These are phyloP conservation scores for Emmelina monodactyla DNA, from an alignment of 2,888 invertebrate genomes.

Conservation along the genomic window DNA sequence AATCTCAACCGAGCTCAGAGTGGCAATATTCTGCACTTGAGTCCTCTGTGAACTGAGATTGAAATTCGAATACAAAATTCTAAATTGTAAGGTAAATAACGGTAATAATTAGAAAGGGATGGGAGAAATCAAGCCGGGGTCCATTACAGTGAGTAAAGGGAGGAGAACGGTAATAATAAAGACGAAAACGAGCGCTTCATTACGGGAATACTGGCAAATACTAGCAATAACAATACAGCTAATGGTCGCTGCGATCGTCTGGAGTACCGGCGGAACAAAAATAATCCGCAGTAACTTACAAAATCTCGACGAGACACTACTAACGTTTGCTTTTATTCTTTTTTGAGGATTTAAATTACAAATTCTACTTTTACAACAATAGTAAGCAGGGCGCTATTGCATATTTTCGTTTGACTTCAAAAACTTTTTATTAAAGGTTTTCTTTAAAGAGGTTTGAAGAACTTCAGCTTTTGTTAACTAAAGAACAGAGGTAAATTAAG, in stretches of 20 bases:
- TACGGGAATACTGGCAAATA: constrained; percentile 58
- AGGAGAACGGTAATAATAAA: constrained; percentile 50
- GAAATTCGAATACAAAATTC: constrained; percentile 24
- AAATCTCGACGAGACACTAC: constrained; percentile 17
- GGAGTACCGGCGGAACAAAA: constrained; percentile 44
- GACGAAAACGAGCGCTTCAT: constrained; percentile 61
- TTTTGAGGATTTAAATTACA: too few relatives aligned
- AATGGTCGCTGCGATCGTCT: constrained; percentile 53
- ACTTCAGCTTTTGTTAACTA: too few relatives aligned
- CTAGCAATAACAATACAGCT: constrained; percentile 61
- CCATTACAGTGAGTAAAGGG: constrained; percentile 44
- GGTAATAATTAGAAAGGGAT: constrained; percentile 29
- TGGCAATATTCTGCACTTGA: constrained; percentile 9
- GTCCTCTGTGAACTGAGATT: constrained; percentile 11
- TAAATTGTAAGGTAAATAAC: constrained; percentile 23
- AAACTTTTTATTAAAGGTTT: too few relatives aligned
- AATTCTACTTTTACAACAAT: too few relatives aligned
- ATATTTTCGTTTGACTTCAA: too few relatives aligned
- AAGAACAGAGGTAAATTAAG: too few relatives aligned
- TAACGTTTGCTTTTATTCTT: constrained; percentile 11
- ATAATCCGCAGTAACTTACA: constrained; percentile 32
- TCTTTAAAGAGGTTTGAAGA: too few relatives aligned
- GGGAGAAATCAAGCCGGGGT: constrained; percentile 44
- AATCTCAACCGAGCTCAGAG: constrained; percentile 22
- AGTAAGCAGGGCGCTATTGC: too few relatives aligned